phyloP scores from a whole-genome alignment of 2,797 vertebrate species.

The Anabacerthia variegaticeps region DNA sequence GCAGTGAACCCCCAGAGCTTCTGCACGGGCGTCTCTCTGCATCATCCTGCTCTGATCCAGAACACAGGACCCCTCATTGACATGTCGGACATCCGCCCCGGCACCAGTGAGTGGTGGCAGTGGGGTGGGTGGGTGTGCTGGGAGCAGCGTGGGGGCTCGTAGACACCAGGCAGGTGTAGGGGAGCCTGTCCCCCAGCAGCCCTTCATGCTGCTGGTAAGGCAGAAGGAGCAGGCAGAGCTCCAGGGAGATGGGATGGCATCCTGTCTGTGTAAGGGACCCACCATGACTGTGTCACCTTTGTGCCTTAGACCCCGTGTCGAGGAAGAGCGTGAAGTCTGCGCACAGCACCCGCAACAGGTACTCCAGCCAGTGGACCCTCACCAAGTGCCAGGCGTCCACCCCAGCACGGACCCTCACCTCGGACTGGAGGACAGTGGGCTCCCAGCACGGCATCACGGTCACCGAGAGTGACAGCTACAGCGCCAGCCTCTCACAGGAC shows the following conservation, averaged over 20 bases:
- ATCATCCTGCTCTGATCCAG: constrained; percentile 96
- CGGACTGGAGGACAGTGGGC: constrained; percentile 95
- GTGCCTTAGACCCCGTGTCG: constrained; percentile 88
- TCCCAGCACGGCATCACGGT: constrained; percentile 97
- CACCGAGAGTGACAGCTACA: constrained; percentile 98
- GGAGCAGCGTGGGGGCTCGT: fast-evolving
- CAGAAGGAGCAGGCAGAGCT: fast-evolving
- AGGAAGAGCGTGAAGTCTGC: constrained; percentile 96
- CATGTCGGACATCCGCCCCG: constrained; percentile 98
- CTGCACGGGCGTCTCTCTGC: constrained; percentile 95
- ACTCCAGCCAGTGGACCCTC: constrained; percentile 98
- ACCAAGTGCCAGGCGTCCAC: constrained; percentile 98
- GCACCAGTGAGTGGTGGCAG: constrained; percentile 87
- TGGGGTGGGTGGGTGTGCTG: not conserved
- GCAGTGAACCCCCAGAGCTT: constrained; percentile 98
- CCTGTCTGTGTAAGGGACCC: not conserved
- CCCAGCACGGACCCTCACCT: constrained; percentile 92
- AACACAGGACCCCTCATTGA: constrained; percentile 97
- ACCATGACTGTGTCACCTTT: fast-evolving
- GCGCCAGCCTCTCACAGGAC: constrained; percentile 97
- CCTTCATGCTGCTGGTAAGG: fast-evolving
- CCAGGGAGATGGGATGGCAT: fast-evolving
- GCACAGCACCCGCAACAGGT: constrained; percentile 95
- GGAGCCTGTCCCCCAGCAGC: not conserved
- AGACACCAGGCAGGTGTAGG: fast-evolving